Conservation (phyloP, 2,797 vertebrate species). For the Bucorvus abyssinicus region DNA sequence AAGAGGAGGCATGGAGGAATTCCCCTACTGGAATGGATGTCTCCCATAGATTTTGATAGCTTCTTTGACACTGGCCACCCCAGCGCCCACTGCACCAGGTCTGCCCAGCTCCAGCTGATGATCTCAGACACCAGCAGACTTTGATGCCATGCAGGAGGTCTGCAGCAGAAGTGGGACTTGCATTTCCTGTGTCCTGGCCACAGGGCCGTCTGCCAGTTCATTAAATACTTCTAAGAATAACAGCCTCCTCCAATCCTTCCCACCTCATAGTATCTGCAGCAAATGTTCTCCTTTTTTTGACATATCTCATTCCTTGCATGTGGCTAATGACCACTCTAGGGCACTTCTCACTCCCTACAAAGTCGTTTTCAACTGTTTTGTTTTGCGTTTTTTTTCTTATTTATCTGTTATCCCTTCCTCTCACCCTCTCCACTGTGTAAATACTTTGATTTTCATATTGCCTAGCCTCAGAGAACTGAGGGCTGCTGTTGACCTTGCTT, state of each 20-base stretch:
- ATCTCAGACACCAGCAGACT: background rate
- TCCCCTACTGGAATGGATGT: background rate
- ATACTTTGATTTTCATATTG: background rate
- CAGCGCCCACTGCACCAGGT: background rate
- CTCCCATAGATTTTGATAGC: background rate
- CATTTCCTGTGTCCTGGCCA: slow-evolving; percentile 3
- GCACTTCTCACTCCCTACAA: slow-evolving; percentile 14
- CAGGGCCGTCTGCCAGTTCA: slow-evolving; percentile 15
- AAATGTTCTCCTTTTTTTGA: slow-evolving; percentile 8
- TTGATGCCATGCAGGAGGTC: background rate
- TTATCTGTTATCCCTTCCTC: background rate
- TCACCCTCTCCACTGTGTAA: background rate
- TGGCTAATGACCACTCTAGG: slow-evolving; percentile 37
- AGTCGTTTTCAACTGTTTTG: slow-evolving; percentile 15
- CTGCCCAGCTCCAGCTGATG: background rate
- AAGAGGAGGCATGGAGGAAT: background rate
- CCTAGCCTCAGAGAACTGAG: background rate
- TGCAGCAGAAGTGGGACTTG: background rate
- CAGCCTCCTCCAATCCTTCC: background rate
- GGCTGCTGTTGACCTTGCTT: background rate
- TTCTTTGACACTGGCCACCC: background rate
- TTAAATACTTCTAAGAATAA: slow-evolving; percentile 16
- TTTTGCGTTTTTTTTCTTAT: background rate
- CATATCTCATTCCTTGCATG: background rate
- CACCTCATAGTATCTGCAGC: slow-evolving; percentile 30